Evolutionary conservation across 2,113 vertebrate species (phyloP).

Genomic region (Pterocles orientalis): DNA sequence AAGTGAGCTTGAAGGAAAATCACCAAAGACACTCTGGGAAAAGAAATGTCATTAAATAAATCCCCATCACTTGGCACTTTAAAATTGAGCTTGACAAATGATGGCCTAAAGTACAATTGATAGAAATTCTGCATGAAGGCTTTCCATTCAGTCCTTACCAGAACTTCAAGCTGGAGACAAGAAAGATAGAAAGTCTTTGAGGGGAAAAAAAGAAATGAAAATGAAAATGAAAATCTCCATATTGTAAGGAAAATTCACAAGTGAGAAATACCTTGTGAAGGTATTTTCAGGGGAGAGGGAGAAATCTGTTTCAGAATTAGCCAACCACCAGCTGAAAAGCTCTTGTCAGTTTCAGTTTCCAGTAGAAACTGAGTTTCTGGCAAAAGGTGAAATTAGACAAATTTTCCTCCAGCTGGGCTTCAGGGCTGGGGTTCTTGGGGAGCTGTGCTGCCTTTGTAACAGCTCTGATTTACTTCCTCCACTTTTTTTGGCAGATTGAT

Average conservation of each 20-base stretch:
- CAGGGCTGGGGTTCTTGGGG: background rate
- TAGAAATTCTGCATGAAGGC: background rate
- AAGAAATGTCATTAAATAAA: conserved; percentile 30
- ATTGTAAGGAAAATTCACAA: background rate
- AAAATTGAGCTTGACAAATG: conserved; percentile 1
- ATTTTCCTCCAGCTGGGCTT: background rate
- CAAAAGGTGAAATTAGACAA: background rate
- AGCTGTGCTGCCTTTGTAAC: background rate
- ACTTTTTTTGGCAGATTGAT: background rate
- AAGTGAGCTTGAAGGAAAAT: conserved; percentile 17
- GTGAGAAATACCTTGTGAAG: background rate
- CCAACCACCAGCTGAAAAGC: background rate
- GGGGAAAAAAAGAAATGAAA: accelerated
- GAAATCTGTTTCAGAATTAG: background rate
- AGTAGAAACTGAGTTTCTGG: background rate
- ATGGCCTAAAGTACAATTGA: background rate
- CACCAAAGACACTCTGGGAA: background rate
- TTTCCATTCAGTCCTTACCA: background rate
- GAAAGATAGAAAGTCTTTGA: background rate
- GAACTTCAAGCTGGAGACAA: background rate
- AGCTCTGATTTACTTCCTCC: conserved; percentile 2
- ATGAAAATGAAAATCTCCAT: background rate
- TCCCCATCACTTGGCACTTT: background rate
- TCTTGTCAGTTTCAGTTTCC: background rate
- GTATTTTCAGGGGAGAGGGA: background rate